Conservation (phyloP, 2,888 invertebrate species). For the Alsophila aescularia region DNA sequence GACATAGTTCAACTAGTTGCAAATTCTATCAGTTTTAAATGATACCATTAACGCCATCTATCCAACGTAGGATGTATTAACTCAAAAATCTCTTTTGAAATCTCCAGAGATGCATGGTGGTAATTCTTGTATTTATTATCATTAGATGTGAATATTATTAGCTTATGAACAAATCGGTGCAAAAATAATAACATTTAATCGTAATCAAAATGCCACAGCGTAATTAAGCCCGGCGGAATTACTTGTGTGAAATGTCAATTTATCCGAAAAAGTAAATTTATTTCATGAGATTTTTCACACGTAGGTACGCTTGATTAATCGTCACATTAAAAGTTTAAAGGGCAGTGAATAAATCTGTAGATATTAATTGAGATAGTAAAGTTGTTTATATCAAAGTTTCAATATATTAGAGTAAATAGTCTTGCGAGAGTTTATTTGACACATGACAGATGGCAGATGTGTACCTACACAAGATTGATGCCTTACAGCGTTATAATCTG, state of each 20-base stretch:
- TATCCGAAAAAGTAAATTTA: conserved; percentile 46
- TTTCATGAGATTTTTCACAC: conserved; percentile 45
- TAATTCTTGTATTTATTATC: background rate
- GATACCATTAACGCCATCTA: conserved; percentile 66
- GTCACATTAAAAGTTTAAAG: conserved; percentile 58
- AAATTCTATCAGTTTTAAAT: conserved; percentile 8
- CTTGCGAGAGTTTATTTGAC: conserved; percentile 46
- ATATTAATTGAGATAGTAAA: conserved; percentile 69
- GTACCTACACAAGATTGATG: conserved; percentile 66
- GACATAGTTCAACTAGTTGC: conserved; percentile 57
- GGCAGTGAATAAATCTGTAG: conserved; percentile 56
- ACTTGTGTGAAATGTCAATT: conserved; percentile 48
- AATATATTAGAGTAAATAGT: conserved; percentile 7
- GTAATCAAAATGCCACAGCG: conserved; percentile 32
- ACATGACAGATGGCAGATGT: conserved; percentile 59
- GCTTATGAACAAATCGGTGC: conserved; percentile 35
- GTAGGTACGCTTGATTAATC: conserved; percentile 56
- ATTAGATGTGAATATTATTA: conserved; percentile 28
- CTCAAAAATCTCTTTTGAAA: background rate
- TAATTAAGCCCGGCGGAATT: conserved; percentile 40
- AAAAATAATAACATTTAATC: conserved; percentile 22
- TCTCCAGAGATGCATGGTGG: background rate
- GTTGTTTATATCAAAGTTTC: conserved; percentile 48
- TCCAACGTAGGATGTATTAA: conserved; percentile 19
- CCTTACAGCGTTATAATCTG: conserved; percentile 57